Conservation (phyloP, 2,113 vertebrate species). For the Ptilorrhoa leucosticta region DNA sequence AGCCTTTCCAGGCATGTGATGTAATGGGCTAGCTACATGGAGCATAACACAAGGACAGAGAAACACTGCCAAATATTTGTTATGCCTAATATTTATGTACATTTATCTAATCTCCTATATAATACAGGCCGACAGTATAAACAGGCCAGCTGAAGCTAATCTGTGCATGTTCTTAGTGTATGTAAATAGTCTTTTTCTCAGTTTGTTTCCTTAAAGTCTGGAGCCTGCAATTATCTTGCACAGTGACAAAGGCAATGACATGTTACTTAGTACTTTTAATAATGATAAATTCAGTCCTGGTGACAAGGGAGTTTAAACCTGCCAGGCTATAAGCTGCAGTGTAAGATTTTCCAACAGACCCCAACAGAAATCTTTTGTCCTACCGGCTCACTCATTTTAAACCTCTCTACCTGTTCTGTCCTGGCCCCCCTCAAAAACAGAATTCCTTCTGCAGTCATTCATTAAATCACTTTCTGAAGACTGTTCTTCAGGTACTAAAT, state of each 20-base stretch:
- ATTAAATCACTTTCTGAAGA: background rate
- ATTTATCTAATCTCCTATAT: conserved; percentile 52
- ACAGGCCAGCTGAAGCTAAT: conserved; percentile 62
- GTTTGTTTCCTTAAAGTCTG: conserved; percentile 64
- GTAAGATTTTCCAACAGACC: background rate
- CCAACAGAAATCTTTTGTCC: background rate
- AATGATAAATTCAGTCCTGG: conserved; percentile 50
- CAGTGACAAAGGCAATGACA: conserved; percentile 54
- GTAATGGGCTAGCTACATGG: background rate
- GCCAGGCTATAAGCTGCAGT: background rate
- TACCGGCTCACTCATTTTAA: background rate
- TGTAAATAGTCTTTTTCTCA: conserved; percentile 64
- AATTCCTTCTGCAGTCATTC: background rate
- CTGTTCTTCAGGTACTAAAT: background rate
- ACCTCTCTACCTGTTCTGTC: background rate
- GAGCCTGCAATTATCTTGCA: conserved; percentile 67
- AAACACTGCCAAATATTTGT: conserved; percentile 29
- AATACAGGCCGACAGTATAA: conserved; percentile 67
- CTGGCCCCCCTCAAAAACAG: background rate
- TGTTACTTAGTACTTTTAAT: conserved; percentile 63
- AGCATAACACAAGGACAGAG: background rate
- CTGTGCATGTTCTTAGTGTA: conserved; percentile 34
- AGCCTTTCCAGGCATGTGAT: background rate
- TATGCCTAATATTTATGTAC: conserved; percentile 5
- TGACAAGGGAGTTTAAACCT: conserved; percentile 35